A percentile compares a stretch with the other conserved stretches of the same genome.
These are phyloP conservation scores for Anastrepha ludens DNA, from an alignment of 1,140 invertebrate genomes.

Conservation along the genomic window DNA sequence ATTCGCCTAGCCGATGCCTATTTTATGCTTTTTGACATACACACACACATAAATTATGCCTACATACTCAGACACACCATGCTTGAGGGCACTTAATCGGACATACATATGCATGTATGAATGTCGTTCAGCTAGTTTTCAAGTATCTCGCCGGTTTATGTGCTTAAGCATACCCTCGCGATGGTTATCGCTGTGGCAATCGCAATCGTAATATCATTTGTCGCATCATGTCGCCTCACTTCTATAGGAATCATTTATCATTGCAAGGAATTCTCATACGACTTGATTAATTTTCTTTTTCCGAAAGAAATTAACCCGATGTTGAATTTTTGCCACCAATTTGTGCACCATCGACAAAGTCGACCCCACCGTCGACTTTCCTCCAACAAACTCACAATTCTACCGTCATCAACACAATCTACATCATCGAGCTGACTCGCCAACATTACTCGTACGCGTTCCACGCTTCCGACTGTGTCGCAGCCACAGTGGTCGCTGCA, in stretches of 20 bases:
- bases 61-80: too few relatives aligned
- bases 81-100: not conserved
- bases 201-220: constrained; percentile 69
- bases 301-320: constrained; percentile 74
- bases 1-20: not conserved
- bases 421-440: constrained; percentile 8
- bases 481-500: constrained; percentile 8
- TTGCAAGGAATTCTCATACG: constrained; percentile 58
- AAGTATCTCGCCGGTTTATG: not conserved
- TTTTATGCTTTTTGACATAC: not conserved
- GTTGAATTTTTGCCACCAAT: constrained; percentile 57
- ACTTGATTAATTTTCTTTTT: constrained; percentile 73
- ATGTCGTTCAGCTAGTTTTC: not conserved
- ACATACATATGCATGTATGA: not conserved
- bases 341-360: not conserved
- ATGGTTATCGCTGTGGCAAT: constrained; percentile 20
- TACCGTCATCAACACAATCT: not conserved
- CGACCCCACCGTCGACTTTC: not conserved
- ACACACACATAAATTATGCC: not conserved
- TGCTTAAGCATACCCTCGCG: not conserved
- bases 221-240: constrained; percentile 64
- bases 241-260: constrained; percentile 71
- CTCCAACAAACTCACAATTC: not conserved
- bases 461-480: not conserved
- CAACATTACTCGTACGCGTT: constrained; percentile 6